phyloP scores from a whole-genome alignment of 2,113 vertebrate genomes.

The Trinectes maculatus region DNA sequence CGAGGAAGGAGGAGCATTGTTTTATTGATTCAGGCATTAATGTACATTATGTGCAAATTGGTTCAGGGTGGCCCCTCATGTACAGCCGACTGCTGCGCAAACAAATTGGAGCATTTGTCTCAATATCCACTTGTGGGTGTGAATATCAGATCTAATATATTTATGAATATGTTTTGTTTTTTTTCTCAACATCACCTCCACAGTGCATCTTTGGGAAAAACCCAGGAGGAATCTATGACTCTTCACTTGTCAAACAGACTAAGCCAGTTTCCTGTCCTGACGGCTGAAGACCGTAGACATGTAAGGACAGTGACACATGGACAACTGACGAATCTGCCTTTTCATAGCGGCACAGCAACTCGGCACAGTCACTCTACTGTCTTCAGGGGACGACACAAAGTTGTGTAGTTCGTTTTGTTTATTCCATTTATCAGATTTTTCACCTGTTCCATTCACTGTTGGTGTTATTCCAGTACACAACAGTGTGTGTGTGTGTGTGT shows the following conservation, averaged over 20 bases:
- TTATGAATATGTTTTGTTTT: slow-evolving; percentile 29
- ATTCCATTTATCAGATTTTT: slow-evolving; percentile 51
- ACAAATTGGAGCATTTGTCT: slow-evolving; percentile 62
- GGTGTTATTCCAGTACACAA: slow-evolving; percentile 22
- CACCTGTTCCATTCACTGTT: slow-evolving; percentile 32
- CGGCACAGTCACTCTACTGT: slow-evolving; percentile 39
- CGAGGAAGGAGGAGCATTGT: slow-evolving; percentile 43
- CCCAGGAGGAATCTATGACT: slow-evolving; percentile 12
- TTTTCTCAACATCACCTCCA: slow-evolving; percentile 3
- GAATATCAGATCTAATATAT: slow-evolving; percentile 45
- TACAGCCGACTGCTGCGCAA: slow-evolving; percentile 43
- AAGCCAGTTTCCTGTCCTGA: slow-evolving; percentile 47
- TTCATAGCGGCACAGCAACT: slow-evolving; percentile 47
- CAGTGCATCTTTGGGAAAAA: slow-evolving; percentile 11
- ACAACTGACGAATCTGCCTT: slow-evolving; percentile 54
- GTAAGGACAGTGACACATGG: slow-evolving; percentile 41
- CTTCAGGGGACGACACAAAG: slow-evolving; percentile 34
- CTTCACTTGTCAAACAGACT: slow-evolving; percentile 28
- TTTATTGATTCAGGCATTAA: slow-evolving; percentile 68
- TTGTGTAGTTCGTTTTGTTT: slow-evolving; percentile 44
- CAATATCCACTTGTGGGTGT: slow-evolving; percentile 38
- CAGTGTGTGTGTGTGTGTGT: background rate
- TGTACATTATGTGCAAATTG: slow-evolving; percentile 65
- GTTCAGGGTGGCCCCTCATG: slow-evolving; percentile 41
- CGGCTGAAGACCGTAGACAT: too few species aligned